Percentiles rank a stretch among this genome's conserved stretches.
Conservation (phyloP, 2,888 invertebrate genomes). For the Luperina testacea region DNA sequence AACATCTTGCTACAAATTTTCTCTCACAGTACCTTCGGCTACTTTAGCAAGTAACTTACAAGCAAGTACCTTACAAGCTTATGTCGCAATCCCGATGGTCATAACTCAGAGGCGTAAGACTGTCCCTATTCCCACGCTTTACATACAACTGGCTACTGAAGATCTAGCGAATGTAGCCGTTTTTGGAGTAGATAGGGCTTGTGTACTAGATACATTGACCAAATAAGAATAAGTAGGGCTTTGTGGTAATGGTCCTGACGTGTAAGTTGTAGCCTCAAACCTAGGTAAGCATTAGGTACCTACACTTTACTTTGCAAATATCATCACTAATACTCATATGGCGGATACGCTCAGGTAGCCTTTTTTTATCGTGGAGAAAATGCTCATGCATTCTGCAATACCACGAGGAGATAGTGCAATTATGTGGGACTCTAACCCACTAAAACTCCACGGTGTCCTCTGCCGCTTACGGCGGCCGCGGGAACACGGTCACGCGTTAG, state of each 20-base stretch:
- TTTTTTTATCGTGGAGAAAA: too few relatives aligned
- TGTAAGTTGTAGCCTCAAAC: not conserved
- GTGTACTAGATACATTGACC: constrained; percentile 33
- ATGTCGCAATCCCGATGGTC: constrained; percentile 46
- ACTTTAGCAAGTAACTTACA: not conserved
- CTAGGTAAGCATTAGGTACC: not conserved
- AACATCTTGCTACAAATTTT: constrained; percentile 11
- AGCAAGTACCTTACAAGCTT: constrained; percentile 6
- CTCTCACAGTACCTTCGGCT: constrained; percentile 6
- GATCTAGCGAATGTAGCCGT: constrained; percentile 44
- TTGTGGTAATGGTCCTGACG: not conserved
- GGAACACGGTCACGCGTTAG: too few relatives aligned
- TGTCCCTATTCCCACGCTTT: constrained; percentile 60
- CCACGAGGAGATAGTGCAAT: too few relatives aligned
- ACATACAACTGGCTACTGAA: constrained; percentile 55
- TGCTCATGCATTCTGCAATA: too few relatives aligned
- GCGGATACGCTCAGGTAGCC: too few relatives aligned
- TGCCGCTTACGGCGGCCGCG: too few relatives aligned
- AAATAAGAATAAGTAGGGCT: constrained; percentile 1
- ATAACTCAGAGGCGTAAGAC: constrained; percentile 44
- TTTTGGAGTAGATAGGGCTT: constrained; percentile 28
- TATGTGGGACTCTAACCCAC: too few relatives aligned
- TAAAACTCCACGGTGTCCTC: too few relatives aligned
- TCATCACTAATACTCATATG: too few relatives aligned
- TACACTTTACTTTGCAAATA: not conserved